These are phyloP conservation scores for Verasper variegatus DNA, from an alignment of 2,113 vertebrate genomes.

Conservation along the genomic window DNA sequence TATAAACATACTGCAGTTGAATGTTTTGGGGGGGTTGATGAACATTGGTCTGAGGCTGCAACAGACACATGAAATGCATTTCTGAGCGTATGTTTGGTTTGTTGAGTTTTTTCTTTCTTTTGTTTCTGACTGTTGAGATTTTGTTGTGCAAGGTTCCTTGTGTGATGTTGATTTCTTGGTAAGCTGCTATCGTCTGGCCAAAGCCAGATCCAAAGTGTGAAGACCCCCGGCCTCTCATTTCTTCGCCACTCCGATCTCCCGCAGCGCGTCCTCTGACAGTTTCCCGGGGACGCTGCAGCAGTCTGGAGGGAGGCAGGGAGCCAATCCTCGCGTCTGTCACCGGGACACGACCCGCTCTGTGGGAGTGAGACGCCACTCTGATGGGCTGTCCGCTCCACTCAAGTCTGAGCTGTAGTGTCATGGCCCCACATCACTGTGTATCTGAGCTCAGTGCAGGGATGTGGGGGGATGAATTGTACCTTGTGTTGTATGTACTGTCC, in stretches of 20 bases:
- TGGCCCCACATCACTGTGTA: slow-evolving; percentile 35
- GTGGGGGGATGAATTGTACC: slow-evolving; percentile 31
- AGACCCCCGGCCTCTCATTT: slow-evolving; percentile 32
- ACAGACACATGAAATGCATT: slow-evolving; percentile 68
- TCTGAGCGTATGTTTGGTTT: slow-evolving; percentile 46
- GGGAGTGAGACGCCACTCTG: slow-evolving; percentile 49
- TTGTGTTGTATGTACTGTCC: slow-evolving; percentile 50
- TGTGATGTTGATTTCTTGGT: slow-evolving; percentile 37
- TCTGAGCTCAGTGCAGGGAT: slow-evolving; percentile 27
- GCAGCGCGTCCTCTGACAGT: slow-evolving; percentile 25
- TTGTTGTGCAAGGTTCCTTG: slow-evolving; percentile 8
- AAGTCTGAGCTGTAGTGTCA: slow-evolving; percentile 49
- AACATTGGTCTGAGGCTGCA: slow-evolving; percentile 61
- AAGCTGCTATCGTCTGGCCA: slow-evolving; percentile 64
- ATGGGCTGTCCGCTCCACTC: slow-evolving; percentile 62
- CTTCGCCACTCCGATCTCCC: not conserved
- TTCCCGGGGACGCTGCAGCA: slow-evolving; percentile 48
- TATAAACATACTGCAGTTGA: slow-evolving; percentile 57
- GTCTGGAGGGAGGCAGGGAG: slow-evolving; percentile 15
- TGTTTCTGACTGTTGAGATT: slow-evolving; percentile 27
- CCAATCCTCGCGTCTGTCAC: slow-evolving; percentile 40
- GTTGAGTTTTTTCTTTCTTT: slow-evolving; percentile 17
- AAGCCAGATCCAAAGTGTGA: slow-evolving; percentile 41
- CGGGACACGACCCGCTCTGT: slow-evolving; percentile 44
- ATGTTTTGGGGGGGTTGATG: slow-evolving; percentile 29